Conservation (phyloP, 2,113 vertebrate genomes). For the Peromyscus maniculatus region DNA sequence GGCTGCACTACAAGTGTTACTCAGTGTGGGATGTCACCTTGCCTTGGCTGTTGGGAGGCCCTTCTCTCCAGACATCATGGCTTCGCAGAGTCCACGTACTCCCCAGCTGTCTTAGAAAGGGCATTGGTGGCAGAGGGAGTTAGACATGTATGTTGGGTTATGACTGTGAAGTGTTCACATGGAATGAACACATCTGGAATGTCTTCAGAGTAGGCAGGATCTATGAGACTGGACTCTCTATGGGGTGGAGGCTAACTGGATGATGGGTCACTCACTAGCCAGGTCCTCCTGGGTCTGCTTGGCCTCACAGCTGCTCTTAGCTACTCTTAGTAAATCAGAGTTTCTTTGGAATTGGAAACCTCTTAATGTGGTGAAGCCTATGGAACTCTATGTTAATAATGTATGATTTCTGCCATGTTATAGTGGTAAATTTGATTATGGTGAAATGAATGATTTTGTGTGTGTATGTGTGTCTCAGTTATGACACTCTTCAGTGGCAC, state of each 20-base stretch:
- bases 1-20: accelerated
- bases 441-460: background rate
- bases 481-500: background rate
- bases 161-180: background rate
- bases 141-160: background rate
- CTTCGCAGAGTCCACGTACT: background rate
- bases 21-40: background rate
- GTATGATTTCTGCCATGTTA: background rate
- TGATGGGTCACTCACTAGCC: background rate
- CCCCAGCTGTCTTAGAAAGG: background rate
- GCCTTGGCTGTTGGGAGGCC: background rate
- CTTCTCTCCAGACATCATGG: background rate
- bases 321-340: background rate
- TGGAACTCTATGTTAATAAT: background rate
- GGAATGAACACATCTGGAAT: background rate
- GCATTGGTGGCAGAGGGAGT: background rate
- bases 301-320: background rate
- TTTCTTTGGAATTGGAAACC: background rate
- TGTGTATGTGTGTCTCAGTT: background rate
- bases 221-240: background rate
- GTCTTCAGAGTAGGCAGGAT: background rate
- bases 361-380: background rate
- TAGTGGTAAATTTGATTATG: background rate
- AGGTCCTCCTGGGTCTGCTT: background rate
- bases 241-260: background rate